Evolutionary conservation across 2,113 vertebrate species (phyloP), one percentile per base, ranked within the genome.

Genomic region (Oceanodroma tethys): DNA sequence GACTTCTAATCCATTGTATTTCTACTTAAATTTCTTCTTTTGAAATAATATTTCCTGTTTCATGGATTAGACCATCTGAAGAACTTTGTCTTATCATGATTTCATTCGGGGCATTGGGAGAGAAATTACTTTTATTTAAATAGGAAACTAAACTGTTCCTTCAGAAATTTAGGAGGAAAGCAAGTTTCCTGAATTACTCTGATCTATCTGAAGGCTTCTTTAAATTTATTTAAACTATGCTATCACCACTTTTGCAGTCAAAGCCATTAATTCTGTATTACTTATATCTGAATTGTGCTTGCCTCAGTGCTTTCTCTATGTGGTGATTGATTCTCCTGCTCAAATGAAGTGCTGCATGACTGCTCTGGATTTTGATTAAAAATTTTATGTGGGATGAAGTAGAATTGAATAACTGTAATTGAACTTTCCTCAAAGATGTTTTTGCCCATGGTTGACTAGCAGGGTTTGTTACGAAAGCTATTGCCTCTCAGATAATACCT

Each of bases 351-450:
- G 66, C 93, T 95, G 89, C 93, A 76, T 94, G 93, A 91, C 74
- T 82, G 86, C 89, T 82, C 79, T 82, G 74, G 78, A 70, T 95
- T 96, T 96, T 95, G 92, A 96, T 96, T 88, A 93, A 94, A 95
- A 93, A 80, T 53, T 85, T 95, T 94, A 89, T 71, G 45, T 80
- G 90, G 68, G 56, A 60, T 14, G 17, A 92, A 90, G 62, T 73
- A 94, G 84, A 94, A 96, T 88, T 93, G 78, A 95, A 30, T 87
- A 89, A 80, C 70, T 82, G 66, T 89, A 95, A 85, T 82, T 87
- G 85, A 95, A 87, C 78, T 90, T 93, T 38, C 66, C 71, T 94
- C 58, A 82, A 80, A 81, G 74, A 93, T 95, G 53, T 93, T 90
- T 92, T 82, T 92, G 30, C 27, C 27, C 11, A 1, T 76, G 34